Percentiles rank a stretch among this genome's conserved stretches.
These are phyloP conservation scores for Acutogordius australiensis DNA, from an alignment of 2,888 invertebrate genomes.

Conservation along the genomic window DNA sequence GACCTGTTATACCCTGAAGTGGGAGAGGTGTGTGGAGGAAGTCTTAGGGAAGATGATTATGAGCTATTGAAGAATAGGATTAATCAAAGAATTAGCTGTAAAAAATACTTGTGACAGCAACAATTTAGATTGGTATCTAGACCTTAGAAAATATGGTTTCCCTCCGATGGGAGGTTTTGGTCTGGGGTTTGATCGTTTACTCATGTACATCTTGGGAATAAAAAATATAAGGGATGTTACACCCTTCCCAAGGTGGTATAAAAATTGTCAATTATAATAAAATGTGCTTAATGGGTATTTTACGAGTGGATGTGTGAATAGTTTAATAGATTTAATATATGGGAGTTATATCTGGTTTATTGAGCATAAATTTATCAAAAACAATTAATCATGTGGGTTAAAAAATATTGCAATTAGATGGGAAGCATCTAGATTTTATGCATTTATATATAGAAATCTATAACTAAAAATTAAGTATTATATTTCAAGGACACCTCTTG, in stretches of 20 bases:
- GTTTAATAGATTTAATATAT: no score
- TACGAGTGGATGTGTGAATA: no score
- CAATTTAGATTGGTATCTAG: constrained; percentile 49
- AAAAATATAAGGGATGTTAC: constrained; percentile 68
- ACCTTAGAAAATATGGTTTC: constrained; percentile 55
- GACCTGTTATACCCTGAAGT: constrained; percentile 59
- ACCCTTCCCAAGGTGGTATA: constrained; percentile 69
- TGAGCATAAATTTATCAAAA: no score
- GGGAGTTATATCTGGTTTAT: no score
- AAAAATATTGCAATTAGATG: no score
- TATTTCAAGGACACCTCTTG: no score
- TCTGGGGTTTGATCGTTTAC: constrained; percentile 63
- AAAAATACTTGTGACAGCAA: no score
- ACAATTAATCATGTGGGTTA: no score
- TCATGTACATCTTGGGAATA: constrained; percentile 50
- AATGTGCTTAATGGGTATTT: no score
- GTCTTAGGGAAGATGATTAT: constrained; percentile 53
- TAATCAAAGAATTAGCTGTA: not conserved
- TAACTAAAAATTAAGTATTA: no score
- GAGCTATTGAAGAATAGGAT: constrained; percentile 34
- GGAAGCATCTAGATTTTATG: no score
- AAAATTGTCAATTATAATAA: constrained; percentile 20
- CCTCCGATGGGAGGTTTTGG: constrained; percentile 78
- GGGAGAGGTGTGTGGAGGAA: constrained; percentile 79
- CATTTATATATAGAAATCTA: no score